A percentile compares a stretch with the other conserved stretches of the same genome.
phyloP scores from a whole-genome alignment of 1,140 invertebrate genomes.

The Aethina tumida region DNA sequence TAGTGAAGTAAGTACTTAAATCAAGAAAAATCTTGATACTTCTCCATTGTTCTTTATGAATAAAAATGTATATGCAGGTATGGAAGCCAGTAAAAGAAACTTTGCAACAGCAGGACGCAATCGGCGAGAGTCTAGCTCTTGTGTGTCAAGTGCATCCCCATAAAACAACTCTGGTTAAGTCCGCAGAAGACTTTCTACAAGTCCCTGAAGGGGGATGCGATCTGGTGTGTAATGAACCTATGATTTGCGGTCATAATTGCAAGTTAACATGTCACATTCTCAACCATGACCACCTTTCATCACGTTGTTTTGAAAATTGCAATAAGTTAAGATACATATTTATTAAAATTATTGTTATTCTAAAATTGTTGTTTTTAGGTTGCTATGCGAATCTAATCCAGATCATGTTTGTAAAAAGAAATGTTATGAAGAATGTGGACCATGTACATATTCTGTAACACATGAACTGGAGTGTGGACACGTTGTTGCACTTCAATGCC shows the following conservation, averaged over 20 bases:
- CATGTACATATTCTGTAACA: conserved; percentile 35
- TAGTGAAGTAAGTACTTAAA: conserved; percentile 19
- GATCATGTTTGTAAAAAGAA: conserved; percentile 38
- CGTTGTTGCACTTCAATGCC: conserved; percentile 32
- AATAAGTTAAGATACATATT: conserved; percentile 28
- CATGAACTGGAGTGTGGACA: conserved; percentile 41
- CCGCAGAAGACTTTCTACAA: conserved; percentile 36
- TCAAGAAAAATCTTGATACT: neutral
- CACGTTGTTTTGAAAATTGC: conserved; percentile 37
- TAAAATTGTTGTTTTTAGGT: conserved; percentile 29
- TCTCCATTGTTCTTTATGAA: too few species aligned
- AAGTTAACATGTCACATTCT: conserved; percentile 42
- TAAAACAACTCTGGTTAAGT: conserved; percentile 27
- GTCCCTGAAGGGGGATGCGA: conserved; percentile 43
- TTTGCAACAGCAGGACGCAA: conserved; percentile 34
- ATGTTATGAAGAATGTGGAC: conserved; percentile 38
- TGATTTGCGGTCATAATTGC: conserved; percentile 46
- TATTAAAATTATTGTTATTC: too few species aligned
- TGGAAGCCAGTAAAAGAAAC: conserved; percentile 44
- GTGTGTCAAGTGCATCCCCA: conserved; percentile 41
- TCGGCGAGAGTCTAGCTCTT: conserved; percentile 37
- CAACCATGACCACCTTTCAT: conserved; percentile 37
- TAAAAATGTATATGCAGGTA: conserved; percentile 27
- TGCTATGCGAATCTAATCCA: conserved; percentile 34
- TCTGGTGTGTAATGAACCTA: conserved; percentile 32